A percentile compares a stretch with the other conserved stretches of the same genome.
Conservation (phyloP, 2,888 invertebrate species). For the Ferdinandea cuprea region DNA sequence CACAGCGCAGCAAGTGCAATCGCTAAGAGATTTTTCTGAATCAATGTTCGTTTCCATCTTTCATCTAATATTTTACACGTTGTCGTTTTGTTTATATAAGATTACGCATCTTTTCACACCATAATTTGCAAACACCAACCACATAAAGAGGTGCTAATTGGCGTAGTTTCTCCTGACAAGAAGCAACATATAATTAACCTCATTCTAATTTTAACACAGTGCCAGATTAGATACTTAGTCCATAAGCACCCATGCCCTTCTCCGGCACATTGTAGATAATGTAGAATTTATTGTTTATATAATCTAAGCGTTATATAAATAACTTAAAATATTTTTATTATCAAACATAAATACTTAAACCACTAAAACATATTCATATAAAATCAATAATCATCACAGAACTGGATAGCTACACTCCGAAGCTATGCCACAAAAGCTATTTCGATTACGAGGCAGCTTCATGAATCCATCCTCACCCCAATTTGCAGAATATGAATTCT, state of each 20-base stretch:
- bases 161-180: background rate
- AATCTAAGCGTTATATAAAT: too few relatives aligned
- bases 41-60: too few relatives aligned
- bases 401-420: constrained; percentile 82
- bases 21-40: background rate
- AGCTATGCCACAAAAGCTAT: constrained; percentile 81
- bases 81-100: too few relatives aligned
- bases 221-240: too few relatives aligned
- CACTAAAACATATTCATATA: background rate
- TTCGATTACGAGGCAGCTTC: constrained; percentile 79
- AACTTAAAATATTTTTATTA: constrained; percentile 2
- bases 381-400: constrained; percentile 73
- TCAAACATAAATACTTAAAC: constrained; percentile 52
- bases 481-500: constrained; percentile 81
- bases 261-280: too few relatives aligned
- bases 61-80: too few relatives aligned
- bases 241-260: too few relatives aligned
- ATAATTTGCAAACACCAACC: background rate
- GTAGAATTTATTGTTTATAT: too few relatives aligned
- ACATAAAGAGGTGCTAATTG: background rate
- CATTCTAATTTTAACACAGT: background rate
- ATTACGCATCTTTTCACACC: background rate
- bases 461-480: constrained; percentile 82
- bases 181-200: constrained; percentile 3
- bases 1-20: too few relatives aligned